Evolutionary conservation across 2,797 vertebrate species (phyloP).

Genomic region (Sebastes baramenuke): DNA sequence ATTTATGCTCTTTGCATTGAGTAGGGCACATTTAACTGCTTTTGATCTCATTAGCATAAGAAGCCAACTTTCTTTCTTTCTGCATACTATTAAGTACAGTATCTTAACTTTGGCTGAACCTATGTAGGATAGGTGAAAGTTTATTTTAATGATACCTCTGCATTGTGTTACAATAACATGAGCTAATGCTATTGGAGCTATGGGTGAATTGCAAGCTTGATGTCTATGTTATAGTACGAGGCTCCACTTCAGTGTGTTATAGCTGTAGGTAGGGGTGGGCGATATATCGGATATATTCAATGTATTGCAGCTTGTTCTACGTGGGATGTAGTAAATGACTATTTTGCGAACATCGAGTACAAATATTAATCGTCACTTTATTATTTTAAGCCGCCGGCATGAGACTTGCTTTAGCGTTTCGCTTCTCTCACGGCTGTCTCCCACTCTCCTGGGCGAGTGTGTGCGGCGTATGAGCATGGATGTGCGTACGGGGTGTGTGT

Average conservation of each 20-base stretch:
- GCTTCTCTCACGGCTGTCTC: no score
- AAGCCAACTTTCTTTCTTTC: slow-evolving; percentile 16
- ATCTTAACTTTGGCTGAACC: slow-evolving; percentile 18
- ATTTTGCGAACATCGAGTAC: no score
- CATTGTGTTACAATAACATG: background rate
- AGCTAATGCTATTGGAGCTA: background rate
- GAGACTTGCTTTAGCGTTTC: no score
- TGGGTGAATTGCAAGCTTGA: background rate
- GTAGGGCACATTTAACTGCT: slow-evolving; percentile 13
- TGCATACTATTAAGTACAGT: slow-evolving; percentile 11
- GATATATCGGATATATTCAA: background rate
- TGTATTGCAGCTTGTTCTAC: background rate
- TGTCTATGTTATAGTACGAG: background rate
- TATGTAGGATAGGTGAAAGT: background rate
- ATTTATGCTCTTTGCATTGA: slow-evolving; percentile 31
- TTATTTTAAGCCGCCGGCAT: no score
- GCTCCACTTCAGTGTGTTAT: background rate
- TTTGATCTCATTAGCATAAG: slow-evolving; percentile 25
- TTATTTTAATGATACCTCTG: background rate
- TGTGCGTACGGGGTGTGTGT: no score
- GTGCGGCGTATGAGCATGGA: no score
- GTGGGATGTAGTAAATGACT: no score
- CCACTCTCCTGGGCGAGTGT: no score
- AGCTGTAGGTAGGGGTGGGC: no score
- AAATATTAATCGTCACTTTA: no score